Evolutionary conservation across 2,113 vertebrate species (phyloP), one percentile per base, ranked within the genome.

Genomic region (Cromileptes altivelis): DNA sequence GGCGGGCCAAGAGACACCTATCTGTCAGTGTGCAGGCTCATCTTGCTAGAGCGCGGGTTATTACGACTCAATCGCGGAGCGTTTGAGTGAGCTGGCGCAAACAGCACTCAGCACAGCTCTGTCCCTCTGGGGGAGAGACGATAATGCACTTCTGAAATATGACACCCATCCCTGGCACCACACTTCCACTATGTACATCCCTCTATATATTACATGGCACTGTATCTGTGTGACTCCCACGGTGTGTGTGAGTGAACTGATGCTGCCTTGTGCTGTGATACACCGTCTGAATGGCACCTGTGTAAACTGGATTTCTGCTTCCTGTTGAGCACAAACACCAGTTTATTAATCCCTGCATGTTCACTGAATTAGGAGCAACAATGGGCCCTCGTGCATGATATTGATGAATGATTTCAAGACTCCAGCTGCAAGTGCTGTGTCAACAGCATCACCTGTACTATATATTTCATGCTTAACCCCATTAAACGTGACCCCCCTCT

Each of bases 71-170:
- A 88, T 91, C 55, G 81, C 2, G 25, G 69, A 63, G 80, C 69
- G 45, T 85, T 91, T 92, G 86, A 93, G 86, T 80, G 86, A 91
- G 85, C 71, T 9, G 79, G 74, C 1, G 8, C 80, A 83, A 88
- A 91, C 88, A 76, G 85, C 91, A 91, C 90, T 93, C 89, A 89
- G 92, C 74, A 56, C 71, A 84, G 85, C 81, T 53, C 80, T 23
- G 49, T 86, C 89, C 89, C 72, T 68, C 85, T 40, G 75, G 88
- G 89, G 78, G 70, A 49, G 74, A 72, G 77, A 80, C 42, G 45
- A 74, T 91, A 90, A 92, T 92, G 91, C 89, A 89, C 89, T 91
- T 81, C 86, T 91, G 93, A 91, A 93, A 94, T 91, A 94, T 91
- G 88, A 92, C 88, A 77, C 89, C 91, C 75, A 50, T 88, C 73